These are phyloP conservation scores for Linurgus olivaceus DNA, from an alignment of 2,797 vertebrate genomes.

Conservation along the genomic window DNA sequence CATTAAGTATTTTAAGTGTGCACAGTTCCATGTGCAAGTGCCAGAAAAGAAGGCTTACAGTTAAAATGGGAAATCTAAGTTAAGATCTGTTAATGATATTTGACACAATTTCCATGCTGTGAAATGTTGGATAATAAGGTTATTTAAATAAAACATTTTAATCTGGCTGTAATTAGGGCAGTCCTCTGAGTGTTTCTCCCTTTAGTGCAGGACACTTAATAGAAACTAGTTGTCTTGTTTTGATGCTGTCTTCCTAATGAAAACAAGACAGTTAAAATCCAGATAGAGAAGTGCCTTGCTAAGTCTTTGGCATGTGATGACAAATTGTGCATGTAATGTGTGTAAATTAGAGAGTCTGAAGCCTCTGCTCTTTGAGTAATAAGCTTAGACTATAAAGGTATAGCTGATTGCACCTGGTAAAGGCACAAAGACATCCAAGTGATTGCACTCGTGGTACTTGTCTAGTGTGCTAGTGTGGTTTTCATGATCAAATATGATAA, in stretches of 20 bases:
- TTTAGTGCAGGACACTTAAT: neutral
- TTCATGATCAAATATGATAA: neutral
- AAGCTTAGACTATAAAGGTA: neutral
- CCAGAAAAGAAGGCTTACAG: neutral
- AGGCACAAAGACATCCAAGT: neutral
- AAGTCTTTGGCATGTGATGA: neutral
- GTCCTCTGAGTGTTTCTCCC: neutral
- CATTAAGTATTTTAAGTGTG: neutral
- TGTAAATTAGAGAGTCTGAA: neutral
- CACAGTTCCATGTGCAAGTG: neutral
- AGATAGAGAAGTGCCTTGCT: neutral
- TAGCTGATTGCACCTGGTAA: neutral
- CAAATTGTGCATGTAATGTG: neutral
- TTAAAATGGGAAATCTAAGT: neutral
- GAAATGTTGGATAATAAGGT: neutral
- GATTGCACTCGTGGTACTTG: neutral
- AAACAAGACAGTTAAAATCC: neutral
- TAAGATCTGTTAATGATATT: conserved; percentile 7
- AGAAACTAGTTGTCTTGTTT: neutral
- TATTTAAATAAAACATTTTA: conserved; percentile 17
- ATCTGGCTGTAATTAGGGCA: neutral
- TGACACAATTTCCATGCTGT: neutral
- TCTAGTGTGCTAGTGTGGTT: neutral
- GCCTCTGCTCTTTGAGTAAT: neutral
- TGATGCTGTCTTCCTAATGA: neutral